Conservation (phyloP, 2,113 vertebrate genomes). For the Otocyon megalotis region DNA sequence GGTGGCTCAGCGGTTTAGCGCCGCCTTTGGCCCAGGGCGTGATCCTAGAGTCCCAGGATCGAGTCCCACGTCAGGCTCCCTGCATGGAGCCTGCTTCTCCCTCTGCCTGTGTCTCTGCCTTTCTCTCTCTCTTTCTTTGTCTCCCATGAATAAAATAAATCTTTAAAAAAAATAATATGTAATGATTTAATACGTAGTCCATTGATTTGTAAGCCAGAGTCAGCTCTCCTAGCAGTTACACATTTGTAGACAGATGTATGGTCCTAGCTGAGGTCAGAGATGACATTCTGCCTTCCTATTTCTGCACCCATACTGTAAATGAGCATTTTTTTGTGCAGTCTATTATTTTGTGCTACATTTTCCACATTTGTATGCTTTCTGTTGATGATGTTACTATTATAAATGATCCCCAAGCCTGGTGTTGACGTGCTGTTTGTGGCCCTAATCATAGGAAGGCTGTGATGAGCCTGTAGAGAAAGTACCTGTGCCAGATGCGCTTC, state of each 20-base stretch:
- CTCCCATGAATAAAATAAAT: too few species aligned
- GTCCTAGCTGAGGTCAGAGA: neutral
- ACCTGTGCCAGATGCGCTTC: too few species aligned
- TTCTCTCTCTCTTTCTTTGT: too few species aligned
- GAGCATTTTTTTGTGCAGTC: neutral
- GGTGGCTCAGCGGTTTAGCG: too few species aligned
- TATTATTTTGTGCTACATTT: neutral
- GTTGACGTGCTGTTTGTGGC: neutral
- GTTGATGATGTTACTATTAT: neutral
- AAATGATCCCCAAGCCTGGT: neutral
- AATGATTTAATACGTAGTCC: neutral
- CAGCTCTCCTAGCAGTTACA: neutral
- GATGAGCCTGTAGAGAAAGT: too few species aligned
- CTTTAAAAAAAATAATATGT: neutral
- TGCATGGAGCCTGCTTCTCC: too few species aligned
- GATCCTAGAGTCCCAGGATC: too few species aligned
- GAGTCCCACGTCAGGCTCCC: too few species aligned
- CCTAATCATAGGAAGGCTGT: neutral
- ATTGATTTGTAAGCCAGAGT: neutral
- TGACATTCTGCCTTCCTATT: neutral
- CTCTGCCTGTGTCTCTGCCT: too few species aligned
- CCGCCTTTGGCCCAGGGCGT: too few species aligned
- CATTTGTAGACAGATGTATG: accelerated
- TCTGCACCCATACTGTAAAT: neutral
- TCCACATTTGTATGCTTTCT: neutral